Base-by-base conservation (phyloP, 1,140 invertebrate species). In the Medauroidea extradentata region DNA sequence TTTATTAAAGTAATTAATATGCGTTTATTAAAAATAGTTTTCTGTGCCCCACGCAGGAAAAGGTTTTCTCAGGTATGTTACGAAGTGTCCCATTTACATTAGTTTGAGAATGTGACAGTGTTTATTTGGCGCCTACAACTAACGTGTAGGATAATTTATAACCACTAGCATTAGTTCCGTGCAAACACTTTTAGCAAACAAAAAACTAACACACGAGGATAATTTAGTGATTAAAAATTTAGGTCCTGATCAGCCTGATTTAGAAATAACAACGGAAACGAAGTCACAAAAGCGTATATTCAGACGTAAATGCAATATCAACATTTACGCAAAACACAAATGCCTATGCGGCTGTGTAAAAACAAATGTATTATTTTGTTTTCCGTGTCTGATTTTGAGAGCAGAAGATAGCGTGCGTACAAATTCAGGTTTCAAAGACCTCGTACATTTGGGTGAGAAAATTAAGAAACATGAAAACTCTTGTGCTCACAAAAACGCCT, bases 351-450 rank as follows among this genome's bases (percentile, higher is more conserved):
- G 62, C 5, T 65, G 59, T 48, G 59, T 63, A 58, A 58, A 59
- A 23, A 64, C 54, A 49, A 65, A 60, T 60, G 57, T 54, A 50
- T 38, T 66, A 38, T 66, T 65, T 53, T 66, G 63, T 54, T 65
- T 66, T 48, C 63, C 64, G 39, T 66, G 62, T 58, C 29, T 65
- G 19, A 44, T 64, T 52, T 65, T 65, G 59, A 59, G 59, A 51
- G 64, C 55, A 51, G 64, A 64, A 51, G 29, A 7, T 34, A 25
- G 16, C 44, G 21, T 48, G 38, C 62, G 53, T 59, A 66, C 65
- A 48, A 53, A 63, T 38, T 48, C 25, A 46, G 58, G 55, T 16
- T 27, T 63, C 13, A 57, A 3, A 9, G 53, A 63, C 46, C 27
- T 65, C 29, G 60, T 23, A 4, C 57, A 57, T 24, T 56, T 65